These are phyloP conservation scores for Prunella strophiata DNA, from an alignment of 2,797 vertebrate species.

Conservation along the genomic window DNA sequence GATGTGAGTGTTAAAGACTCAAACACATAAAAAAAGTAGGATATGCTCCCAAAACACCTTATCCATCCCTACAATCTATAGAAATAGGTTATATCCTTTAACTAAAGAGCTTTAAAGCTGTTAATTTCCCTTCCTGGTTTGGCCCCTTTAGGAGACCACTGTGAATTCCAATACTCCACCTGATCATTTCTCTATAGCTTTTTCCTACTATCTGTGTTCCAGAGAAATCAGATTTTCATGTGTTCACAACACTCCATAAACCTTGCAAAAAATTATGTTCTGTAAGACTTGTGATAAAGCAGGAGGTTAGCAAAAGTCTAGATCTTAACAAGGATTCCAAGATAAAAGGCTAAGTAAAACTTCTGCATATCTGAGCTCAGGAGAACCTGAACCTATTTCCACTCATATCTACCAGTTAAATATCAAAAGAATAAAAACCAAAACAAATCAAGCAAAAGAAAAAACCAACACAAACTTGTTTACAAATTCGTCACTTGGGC, in stretches of 20 bases:
- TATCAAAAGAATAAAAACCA: neutral
- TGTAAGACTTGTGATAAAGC: neutral
- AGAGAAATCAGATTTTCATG: neutral
- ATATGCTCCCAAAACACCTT: constrained; percentile 42
- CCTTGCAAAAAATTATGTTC: neutral
- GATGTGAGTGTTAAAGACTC: neutral
- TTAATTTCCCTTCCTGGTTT: neutral
- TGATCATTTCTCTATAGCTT: neutral
- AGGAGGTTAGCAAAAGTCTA: neutral
- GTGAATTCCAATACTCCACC: neutral
- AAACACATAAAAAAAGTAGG: neutral
- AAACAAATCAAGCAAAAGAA: neutral
- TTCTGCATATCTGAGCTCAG: neutral
- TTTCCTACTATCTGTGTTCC: neutral
- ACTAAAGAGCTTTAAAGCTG: neutral
- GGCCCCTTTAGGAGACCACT: neutral
- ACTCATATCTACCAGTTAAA: neutral
- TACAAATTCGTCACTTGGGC: neutral
- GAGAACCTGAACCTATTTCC: neutral
- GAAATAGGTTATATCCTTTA: constrained; percentile 11
- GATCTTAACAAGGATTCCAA: neutral
- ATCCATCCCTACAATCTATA: constrained; percentile 6
- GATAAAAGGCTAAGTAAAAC: neutral
- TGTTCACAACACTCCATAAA: neutral
- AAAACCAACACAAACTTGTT: neutral